These are phyloP conservation scores for Venustaconcha ellipsiformis DNA, from an alignment of 1,140 invertebrate genomes.

Conservation along the genomic window DNA sequence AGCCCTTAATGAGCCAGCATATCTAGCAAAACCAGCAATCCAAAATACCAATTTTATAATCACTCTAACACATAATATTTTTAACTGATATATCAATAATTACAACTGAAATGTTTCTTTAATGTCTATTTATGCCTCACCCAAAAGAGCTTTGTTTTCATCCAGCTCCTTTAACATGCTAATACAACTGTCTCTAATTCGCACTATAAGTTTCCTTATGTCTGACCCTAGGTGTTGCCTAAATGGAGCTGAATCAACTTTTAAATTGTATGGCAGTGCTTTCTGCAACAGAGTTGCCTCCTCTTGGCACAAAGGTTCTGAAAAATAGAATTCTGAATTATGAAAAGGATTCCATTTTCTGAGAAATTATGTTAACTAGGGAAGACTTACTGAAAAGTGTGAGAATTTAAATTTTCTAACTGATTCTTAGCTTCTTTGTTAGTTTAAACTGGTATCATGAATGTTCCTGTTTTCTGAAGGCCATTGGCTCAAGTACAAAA, in stretches of 20 bases:
- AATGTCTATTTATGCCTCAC: slow-evolving; percentile 3
- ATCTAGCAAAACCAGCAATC: too few relatives aligned
- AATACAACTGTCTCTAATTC: slow-evolving; percentile 50
- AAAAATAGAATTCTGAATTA: slow-evolving; percentile 11
- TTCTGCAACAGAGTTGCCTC: slow-evolving; percentile 49
- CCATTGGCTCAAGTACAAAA: too few relatives aligned
- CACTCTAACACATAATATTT: too few relatives aligned
- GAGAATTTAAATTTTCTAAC: not conserved
- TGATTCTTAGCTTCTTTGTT: too few relatives aligned
- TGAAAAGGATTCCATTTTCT: not conserved
- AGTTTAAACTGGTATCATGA: too few relatives aligned
- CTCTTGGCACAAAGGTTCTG: slow-evolving; percentile 50
- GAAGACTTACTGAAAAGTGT: not conserved
- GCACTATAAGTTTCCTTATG: slow-evolving; percentile 46
- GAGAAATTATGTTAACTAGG: not conserved
- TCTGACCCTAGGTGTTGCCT: slow-evolving; percentile 50
- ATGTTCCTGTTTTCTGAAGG: too few relatives aligned
- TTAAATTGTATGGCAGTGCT: slow-evolving; percentile 54
- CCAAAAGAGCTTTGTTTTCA: slow-evolving; percentile 14
- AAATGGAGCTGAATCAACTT: slow-evolving; percentile 62
- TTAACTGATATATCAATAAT: too few relatives aligned
- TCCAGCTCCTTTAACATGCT: slow-evolving; percentile 37
- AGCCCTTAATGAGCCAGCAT: too few relatives aligned
- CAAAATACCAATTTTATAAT: too few relatives aligned
- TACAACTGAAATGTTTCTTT: too few relatives aligned